Evolutionary conservation across 1,140 invertebrate species (phyloP), one percentile per base, ranked within the genome.

Genomic region (Drosophila triauraria): DNA sequence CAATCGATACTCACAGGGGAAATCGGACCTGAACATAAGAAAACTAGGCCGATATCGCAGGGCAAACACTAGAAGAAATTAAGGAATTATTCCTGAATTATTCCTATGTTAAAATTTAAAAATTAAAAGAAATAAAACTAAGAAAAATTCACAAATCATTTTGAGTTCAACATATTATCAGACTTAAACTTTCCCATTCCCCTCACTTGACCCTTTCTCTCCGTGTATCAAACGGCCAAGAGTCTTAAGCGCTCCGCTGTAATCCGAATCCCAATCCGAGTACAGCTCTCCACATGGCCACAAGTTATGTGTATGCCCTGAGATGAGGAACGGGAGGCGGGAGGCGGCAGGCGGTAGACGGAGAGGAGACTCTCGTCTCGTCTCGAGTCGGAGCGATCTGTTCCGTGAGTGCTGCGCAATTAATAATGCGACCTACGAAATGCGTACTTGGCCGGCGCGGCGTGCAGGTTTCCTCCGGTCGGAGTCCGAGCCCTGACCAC

Each of bases 351-450:
- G 17, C n/a, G 7, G 42, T 6, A 43, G 15, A 8, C 20, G 15
- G 7, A n/a, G 42, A 8, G 27, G 27, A 30, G 27, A 30, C 27
- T 30, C 27, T 30, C 27, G 27, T 30, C 27, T 30, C 27, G 27
- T 17, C 20, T 32, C 9, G 32, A 38, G 32, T 13, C 7, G 7
- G 2, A 15, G 32, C 30, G 32, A 54, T 54, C 58, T 61, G 59
- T 51, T 4, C 27, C 43, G 58, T 65, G 50, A 70, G 61, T 70
- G 67, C 64, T 68, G 64, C 64, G 64, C 64, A 68, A 68, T 68
- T 68, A 68, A 68, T 68, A 63, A 64, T 68, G 64, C 64, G 59
- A 61, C 46, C 64, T 62, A 62, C 64, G 67, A 53, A 67, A 17
- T 62, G 65, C 58, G 78, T 51, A 65, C 67, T 54, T 64, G 12